A percentile compares a stretch with the other conserved stretches of the same genome.
These are phyloP conservation scores for Drosophila paulistorum DNA, from an alignment of 1,140 invertebrate genomes.

Conservation along the genomic window DNA sequence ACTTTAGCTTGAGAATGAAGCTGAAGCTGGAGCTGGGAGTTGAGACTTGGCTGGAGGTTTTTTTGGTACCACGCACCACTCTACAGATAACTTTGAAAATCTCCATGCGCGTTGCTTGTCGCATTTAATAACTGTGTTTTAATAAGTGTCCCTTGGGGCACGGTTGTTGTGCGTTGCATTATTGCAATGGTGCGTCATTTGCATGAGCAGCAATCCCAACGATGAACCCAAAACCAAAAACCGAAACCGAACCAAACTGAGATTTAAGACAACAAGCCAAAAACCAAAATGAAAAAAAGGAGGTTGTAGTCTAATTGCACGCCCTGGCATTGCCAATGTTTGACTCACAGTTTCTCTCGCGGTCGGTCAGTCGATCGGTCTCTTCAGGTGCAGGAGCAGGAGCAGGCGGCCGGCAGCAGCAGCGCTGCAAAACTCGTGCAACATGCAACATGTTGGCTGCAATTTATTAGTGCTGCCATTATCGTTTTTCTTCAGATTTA, in stretches of 20 bases:
- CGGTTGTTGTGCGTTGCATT: constrained; percentile 47
- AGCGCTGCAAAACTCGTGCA: constrained; percentile 55
- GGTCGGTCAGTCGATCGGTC: neutral
- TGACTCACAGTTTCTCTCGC: constrained; percentile 54
- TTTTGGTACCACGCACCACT: constrained; percentile 55
- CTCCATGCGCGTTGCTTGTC: constrained; percentile 77
- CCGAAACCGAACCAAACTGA: neutral
- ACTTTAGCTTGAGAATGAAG: constrained; percentile 57
- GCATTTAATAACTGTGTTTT: constrained; percentile 80
- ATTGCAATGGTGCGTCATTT: constrained; percentile 55
- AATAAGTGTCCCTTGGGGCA: constrained; percentile 75
- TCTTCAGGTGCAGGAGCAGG: constrained; percentile 52
- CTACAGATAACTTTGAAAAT: constrained; percentile 39
- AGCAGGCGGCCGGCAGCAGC: constrained; percentile 4
- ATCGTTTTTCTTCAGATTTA: constrained; percentile 82
- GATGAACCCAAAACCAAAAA: neutral
- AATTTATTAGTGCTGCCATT: constrained; percentile 82
- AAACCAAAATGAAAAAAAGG: constrained; percentile 20
- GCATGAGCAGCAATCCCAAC: constrained; percentile 49
- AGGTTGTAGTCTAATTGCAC: constrained; percentile 72
- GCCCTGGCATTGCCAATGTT: constrained; percentile 45
- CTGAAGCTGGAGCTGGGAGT: constrained; percentile 36
- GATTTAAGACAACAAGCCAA: neutral
- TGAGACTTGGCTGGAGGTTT: constrained; percentile 1
- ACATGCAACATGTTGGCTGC: constrained; percentile 79